Evolutionary conservation across 2,888 invertebrate genomes (phyloP).

Genomic region (Andricus curvator): DNA sequence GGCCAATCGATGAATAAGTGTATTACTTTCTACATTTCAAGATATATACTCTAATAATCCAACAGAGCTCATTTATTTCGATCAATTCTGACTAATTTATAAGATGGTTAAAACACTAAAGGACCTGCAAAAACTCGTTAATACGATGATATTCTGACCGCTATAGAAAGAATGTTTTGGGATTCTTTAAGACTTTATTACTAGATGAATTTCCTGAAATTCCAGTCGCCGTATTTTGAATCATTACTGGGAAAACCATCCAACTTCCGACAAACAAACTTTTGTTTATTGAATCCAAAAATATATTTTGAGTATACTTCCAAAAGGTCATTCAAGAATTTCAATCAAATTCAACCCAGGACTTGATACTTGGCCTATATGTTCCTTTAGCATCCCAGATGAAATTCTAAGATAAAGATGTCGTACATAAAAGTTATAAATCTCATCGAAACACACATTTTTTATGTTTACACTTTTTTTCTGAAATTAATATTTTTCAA

Average conservation of each 20-base stretch:
- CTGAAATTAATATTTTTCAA: too few relatives aligned
- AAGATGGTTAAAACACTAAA: neutral
- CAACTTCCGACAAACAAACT: too few relatives aligned
- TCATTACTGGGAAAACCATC: neutral
- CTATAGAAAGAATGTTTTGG: neutral
- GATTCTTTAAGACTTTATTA: neutral
- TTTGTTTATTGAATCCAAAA: too few relatives aligned
- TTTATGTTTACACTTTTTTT: too few relatives aligned
- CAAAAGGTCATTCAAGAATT: too few relatives aligned
- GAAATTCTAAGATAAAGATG: too few relatives aligned
- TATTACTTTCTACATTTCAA: neutral
- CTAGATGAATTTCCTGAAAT: neutral
- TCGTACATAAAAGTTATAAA: too few relatives aligned
- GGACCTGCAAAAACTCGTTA: neutral
- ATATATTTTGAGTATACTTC: too few relatives aligned
- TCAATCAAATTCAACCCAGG: too few relatives aligned
- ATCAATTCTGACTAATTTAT: neutral
- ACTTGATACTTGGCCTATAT: too few relatives aligned
- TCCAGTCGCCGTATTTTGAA: neutral
- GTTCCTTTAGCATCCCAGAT: too few relatives aligned
- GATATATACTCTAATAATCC: neutral
- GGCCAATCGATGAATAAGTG: slow-evolving; percentile 7
- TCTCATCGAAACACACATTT: too few relatives aligned
- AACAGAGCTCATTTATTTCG: neutral
- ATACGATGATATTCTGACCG: neutral